Percentiles rank a stretch among this genome's conserved stretches.
phyloP scores from a whole-genome alignment of 2,888 invertebrate genomes.

The Hesperia comma region DNA sequence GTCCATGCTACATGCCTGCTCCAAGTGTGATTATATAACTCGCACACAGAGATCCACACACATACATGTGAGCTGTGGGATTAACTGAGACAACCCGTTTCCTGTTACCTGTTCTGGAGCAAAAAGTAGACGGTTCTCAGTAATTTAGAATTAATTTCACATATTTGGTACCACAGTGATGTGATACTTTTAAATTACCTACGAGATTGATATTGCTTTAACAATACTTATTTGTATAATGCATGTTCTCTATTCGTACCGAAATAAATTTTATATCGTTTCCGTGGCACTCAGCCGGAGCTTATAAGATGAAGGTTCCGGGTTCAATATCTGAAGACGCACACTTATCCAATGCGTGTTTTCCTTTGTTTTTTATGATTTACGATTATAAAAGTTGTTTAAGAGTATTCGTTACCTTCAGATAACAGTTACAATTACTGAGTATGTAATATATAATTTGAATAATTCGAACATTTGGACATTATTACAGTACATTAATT shows the following conservation, averaged over 20 bases:
- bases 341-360: too few species aligned
- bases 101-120: slow-evolving; percentile 79
- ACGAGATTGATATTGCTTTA: slow-evolving; percentile 35
- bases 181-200: slow-evolving; percentile 37
- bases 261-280: slow-evolving; percentile 5
- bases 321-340: too few species aligned
- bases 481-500: too few species aligned
- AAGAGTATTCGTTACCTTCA: too few species aligned
- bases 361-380: too few species aligned
- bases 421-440: too few species aligned
- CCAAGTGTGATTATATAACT: slow-evolving; percentile 66
- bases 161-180: slow-evolving; percentile 57
- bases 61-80: slow-evolving; percentile 66
- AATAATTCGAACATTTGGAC: too few species aligned
- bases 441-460: too few species aligned
- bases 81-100: slow-evolving; percentile 81
- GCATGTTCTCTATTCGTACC: not conserved
- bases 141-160: slow-evolving; percentile 79
- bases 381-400: too few species aligned
- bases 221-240: slow-evolving; percentile 34
- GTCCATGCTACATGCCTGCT: slow-evolving; percentile 59
- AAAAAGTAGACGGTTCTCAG: slow-evolving; percentile 70
- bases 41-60: slow-evolving; percentile 45
- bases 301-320: too few species aligned
- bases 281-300: not conserved